Evolutionary conservation across 2,113 vertebrate species (phyloP), one percentile per base, ranked within the genome.

Genomic region (Eulemur rufifrons): DNA sequence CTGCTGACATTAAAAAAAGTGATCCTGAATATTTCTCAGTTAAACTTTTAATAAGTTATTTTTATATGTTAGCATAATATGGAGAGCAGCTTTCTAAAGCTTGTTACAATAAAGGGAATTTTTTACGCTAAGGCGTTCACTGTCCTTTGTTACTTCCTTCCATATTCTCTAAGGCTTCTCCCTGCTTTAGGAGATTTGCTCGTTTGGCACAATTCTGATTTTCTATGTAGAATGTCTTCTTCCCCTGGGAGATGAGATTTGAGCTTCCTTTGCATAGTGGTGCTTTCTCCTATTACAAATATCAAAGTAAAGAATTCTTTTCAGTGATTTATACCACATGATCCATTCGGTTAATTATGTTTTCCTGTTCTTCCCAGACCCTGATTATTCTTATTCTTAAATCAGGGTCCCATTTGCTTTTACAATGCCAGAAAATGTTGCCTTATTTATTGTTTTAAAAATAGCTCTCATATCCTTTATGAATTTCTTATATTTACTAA

Each of bases 221-320:
- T 95, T 63, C 76, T 85, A 61, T 86, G 61, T 50, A 80, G 71
- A 68, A 29, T 54, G 18, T 64, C 63, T 69, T 73, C 64, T 25
- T 54, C 92, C 66, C n/a, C 18, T 81, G 78, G 91, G 94, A 95
- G 69, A 52, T 73, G 52, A 74, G 73, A n/a, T 20, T 42, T 0
- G 21, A 54, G 64, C 59, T 92, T 80, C 56, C 89, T 89, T 87
- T 85, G 50, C 14, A 25, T 52, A n/a, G 54, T 11, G 27, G 54
- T 39, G 68, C 66, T 92, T 96, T 96, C 82, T 97, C 78, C 25
- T 86, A 1, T 89, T 95, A 39, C 82, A 64, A 37, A 86, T 34
- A 34, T 18, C 34, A 78, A 68, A 66, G 42, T 37, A 20, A 63
- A 73, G 82, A 37, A 12, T 45, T 45, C 32, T 12, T 91, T n/a